phyloP scores from a whole-genome alignment of 2,888 invertebrate species.

The Drosophila limbata region DNA sequence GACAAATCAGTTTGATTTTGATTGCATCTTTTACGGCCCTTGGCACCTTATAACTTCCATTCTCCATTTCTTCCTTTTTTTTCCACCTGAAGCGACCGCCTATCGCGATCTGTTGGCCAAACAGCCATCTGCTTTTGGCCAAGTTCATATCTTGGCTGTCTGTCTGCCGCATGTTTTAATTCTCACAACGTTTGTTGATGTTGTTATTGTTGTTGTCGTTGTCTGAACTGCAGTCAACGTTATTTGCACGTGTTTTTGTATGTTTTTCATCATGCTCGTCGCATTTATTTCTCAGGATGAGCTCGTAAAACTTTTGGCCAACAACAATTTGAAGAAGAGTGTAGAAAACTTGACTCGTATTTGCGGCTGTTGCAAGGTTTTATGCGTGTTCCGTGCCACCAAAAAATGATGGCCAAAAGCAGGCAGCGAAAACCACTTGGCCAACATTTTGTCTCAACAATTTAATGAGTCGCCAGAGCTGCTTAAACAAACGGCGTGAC shows the following conservation, averaged over 20 bases:
- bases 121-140: slow-evolving; percentile 30
- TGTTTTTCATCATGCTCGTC: slow-evolving; percentile 60
- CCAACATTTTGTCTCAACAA: slow-evolving; percentile 45
- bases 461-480: slow-evolving; percentile 60
- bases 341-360: slow-evolving; percentile 53
- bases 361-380: slow-evolving; percentile 66
- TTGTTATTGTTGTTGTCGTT: slow-evolving; percentile 29
- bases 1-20: slow-evolving; percentile 82
- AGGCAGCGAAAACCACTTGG: slow-evolving; percentile 29
- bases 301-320: slow-evolving; percentile 75
- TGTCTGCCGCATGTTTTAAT: slow-evolving; percentile 43
- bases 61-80: slow-evolving; percentile 40
- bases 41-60: slow-evolving; percentile 76
- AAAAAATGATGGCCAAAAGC: slow-evolving; percentile 45
- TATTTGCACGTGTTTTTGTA: slow-evolving; percentile 61
- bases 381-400: slow-evolving; percentile 60
- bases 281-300: slow-evolving; percentile 58
- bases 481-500: slow-evolving; percentile 54
- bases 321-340: slow-evolving; percentile 24
- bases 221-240: slow-evolving; percentile 52
- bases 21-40: slow-evolving; percentile 79
- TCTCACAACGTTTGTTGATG: slow-evolving; percentile 33
- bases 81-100: slow-evolving; percentile 29
- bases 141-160: slow-evolving; percentile 23
- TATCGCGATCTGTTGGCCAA: slow-evolving; percentile 20